Evolutionary conservation across 2,113 vertebrate genomes (phyloP), one percentile per base, ranked within the genome.

Genomic region (Ellobius talpinus): DNA sequence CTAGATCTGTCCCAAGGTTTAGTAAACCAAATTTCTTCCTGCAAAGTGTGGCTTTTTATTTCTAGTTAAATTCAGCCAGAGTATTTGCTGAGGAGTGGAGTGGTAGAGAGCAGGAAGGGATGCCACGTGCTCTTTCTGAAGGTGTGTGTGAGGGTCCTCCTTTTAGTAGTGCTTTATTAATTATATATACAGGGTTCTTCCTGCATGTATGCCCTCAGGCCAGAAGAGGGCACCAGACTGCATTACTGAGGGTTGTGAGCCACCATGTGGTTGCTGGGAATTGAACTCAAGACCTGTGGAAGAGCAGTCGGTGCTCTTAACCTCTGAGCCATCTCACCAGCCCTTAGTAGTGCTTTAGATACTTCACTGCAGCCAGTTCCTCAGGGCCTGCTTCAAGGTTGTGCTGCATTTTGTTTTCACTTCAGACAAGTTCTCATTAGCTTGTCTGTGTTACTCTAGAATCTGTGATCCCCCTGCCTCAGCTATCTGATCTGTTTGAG

Each of bases 21-120:
- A 94, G 85, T 82, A 82, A 79, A 96, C 82, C 86, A 76, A 95
- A 77, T 89, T 89, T 74, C 81, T 95, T 92, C 45, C 68, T 70
- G 81, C 92, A 86, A 95, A 66, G 70, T 79, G n/a, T 86, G 72
- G 61, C 93, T 84, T 36, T 94, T 97, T 87, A 96, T 39, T 81
- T 88, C 87, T 91, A 92, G 66, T 90, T 92, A 78, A 94, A 24
- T 96, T 93, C 42, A 94, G 45, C 66, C 42, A 82, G 14, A 95
- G 36, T 94, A 72, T 63, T 89, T 47, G 6, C 61, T 66, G 13
- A 26, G 19, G n/a, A 21, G 1, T 11, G 12, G 31, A 45, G 36
- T 42, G 33, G 52, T 58, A 11, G 50, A 39, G 31, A 87, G 77
- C 63, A 93, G 68, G 65, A 45, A 79, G 50, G 91, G 65, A 45